Base-by-base conservation (phyloP, 1,140 invertebrate genomes). In the Cydia amplana region DNA sequence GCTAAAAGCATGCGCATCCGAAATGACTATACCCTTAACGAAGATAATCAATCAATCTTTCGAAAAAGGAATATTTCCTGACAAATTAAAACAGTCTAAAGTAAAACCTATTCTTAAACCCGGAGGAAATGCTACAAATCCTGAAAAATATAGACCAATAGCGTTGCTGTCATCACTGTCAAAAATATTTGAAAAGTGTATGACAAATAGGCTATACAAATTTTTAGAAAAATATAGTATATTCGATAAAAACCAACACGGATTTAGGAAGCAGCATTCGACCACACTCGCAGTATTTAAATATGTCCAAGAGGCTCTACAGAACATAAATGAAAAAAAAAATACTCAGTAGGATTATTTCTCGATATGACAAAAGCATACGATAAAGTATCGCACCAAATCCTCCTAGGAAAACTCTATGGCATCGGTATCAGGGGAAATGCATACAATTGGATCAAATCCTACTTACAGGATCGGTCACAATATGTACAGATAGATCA, bases 381-480 rank as follows among this genome's bases (percentile, higher is more conserved):
- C 6, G 63, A 64, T 18, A 20, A 28, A 20, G 63, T 64, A 23
- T 28, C 25, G 25, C 63, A 64, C 25, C 20, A 64, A 23, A 64
- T 64, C 9, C 63, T 64, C 10, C 25, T 64, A 64, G 9, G 10
- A 64, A 64, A 64, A 64, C 63, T 64, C 18, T 64, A 64, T 18
- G 63, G 63, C 25, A 12, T 64, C 1, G 63, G 63, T 28, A 64
- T 64, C 7, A 20, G 63, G 63, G 63, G 63, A 20, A 64, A 20
- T 64, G n/a, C 63, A 64, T 28, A 64, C n/a, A 64, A 64, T 9
- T 64, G 63, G 63, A 23, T 64, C 63, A 20, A 28, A 20, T 64
- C 25, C 43, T 74, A 86, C 0, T 77, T 75, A 4, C 79, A 76
- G 4, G 25, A 25, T 25, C 25, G 25, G 25, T 25, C 25, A 25